Base-by-base conservation (phyloP, 2,888 invertebrate genomes). In the Drosophila demipolita region DNA sequence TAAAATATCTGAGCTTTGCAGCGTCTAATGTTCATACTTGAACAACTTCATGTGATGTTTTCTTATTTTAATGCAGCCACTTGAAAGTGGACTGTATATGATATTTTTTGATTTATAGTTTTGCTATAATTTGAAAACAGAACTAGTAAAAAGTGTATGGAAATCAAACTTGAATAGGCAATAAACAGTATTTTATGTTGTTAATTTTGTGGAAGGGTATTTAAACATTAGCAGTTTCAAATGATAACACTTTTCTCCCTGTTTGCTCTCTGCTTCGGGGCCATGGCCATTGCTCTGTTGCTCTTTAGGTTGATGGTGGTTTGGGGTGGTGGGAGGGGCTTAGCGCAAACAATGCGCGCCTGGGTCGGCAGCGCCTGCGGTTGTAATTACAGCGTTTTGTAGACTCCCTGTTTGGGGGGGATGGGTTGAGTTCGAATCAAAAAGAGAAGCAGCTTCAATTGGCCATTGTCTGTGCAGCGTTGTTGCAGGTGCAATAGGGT, bases 361-460 rank as follows among this genome's bases (percentile, higher is more conserved):
- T 67, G 59, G 55, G 53, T 38, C 40, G 42, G 58, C 67, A 61
- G 42, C 20, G 65, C 87, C 75, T 72, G 62, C 67, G 87, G 89
- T 79, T 73, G 82, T 86, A 86, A 86, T 86, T 86, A 86, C 84
- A 73, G 75, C 84, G 75, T 78, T 83, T 80, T 76, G 76, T 68
- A 61, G 33, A 53, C 61, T 12, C n/a, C 12, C 36, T 20, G 1
- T 45, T 8, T 45, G 8, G 7, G 7, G 7, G 45, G 3, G 26
- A n/a, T 7, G 12, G 55, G 35, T 29, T 35, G 55, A 20, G 58
- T 63, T 32, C 38, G 78, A 57, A 45, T 23, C 23, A 36, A 33
- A 33, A 38, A 54, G 36, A 59, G 65, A 15, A 45, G 48, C 57
- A 53, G 82, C 77, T 74, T 75, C 85, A 88, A 88, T 83, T 87